Base-by-base conservation (phyloP, 2,888 invertebrate genomes). In the Coelogynopora nodosa region DNA sequence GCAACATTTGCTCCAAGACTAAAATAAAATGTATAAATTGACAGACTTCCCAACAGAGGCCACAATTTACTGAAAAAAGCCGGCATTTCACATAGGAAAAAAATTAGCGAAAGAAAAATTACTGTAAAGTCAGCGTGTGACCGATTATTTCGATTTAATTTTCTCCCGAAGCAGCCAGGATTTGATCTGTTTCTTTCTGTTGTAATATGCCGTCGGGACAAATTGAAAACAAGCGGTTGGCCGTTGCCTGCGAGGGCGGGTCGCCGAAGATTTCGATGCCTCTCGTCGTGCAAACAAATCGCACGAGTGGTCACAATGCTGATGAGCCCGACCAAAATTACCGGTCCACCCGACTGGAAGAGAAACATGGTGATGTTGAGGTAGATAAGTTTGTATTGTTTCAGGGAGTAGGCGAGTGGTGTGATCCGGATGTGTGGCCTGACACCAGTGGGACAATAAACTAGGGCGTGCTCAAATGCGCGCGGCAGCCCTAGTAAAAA, bases 11-110 rank as follows among this genome's bases (percentile, higher is more conserved):
- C 81, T 5, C 23, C 81, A 13, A 49, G 18, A 49, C 49, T 49
- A n/a, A 23, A 80, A 5, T 23, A n/a, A 80, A 80, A 80, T 23
- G 23, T 80, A 5, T 13, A 13, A n/a, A 28, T 28, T 13, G 81
- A n/a, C 10, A 5, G 81, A 23, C 81, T 28, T 27, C 29, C 29
- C 23, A 23, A 23, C 10, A 23, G 13, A 13, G 23, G 27, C 23
- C 23, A 28, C 5, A 80, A n/a, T 80, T 80, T 80, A n/a, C 29
- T 80, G 81, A 80, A n/a, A 80, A 80, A 80, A n/a, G 81, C 81
- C 81, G 81, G 81, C 81, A 80, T 80, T 80, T 80, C 81, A 80
- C 81, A 80, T 10, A 5, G 5, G 27, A 80, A 80, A n/a, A 80
- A 80, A 5, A 80, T 80, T 10, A 80, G 23, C 23, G 81, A 80